These are phyloP conservation scores for Norana najaformis DNA, from an alignment of 2,888 invertebrate species.

Conservation along the genomic window DNA sequence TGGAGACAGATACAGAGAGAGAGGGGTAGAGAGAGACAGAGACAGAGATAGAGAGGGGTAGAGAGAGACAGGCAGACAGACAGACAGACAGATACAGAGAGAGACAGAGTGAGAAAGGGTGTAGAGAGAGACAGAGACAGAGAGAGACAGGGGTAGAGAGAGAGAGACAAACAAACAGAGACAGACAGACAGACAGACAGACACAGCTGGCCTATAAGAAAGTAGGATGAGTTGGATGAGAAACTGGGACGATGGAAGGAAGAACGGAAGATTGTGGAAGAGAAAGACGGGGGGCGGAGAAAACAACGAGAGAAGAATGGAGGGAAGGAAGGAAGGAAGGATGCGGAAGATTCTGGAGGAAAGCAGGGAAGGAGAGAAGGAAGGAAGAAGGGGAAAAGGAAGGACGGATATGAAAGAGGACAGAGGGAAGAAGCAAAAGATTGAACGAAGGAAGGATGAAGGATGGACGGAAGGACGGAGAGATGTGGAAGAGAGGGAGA, in stretches of 20 bases:
- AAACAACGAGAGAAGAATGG: background rate
- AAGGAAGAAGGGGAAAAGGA: background rate
- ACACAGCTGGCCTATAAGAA: background rate
- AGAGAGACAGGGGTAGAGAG: too few relatives aligned
- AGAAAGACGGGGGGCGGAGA: background rate
- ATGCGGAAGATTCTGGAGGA: background rate
- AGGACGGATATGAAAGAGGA: too few relatives aligned
- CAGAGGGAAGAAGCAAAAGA: too few relatives aligned
- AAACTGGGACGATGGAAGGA: background rate
- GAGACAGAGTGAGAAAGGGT: background rate
- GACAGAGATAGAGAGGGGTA: too few relatives aligned
- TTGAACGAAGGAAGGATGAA: too few relatives aligned
- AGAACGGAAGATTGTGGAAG: background rate
- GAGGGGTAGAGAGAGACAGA: background rate
- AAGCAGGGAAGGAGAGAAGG: background rate
- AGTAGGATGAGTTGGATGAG: background rate
- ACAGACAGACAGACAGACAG: background rate
- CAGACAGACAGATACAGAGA: too few relatives aligned
- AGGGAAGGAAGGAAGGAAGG: background rate
- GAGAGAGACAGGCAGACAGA: too few relatives aligned
- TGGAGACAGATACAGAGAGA: background rate
- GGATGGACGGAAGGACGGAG: background rate
- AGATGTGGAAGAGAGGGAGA: background rate
- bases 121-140: background rate
- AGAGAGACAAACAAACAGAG: too few relatives aligned